Base-by-base conservation (phyloP, 2,113 vertebrate genomes). In the Chunga burmeisteri region DNA sequence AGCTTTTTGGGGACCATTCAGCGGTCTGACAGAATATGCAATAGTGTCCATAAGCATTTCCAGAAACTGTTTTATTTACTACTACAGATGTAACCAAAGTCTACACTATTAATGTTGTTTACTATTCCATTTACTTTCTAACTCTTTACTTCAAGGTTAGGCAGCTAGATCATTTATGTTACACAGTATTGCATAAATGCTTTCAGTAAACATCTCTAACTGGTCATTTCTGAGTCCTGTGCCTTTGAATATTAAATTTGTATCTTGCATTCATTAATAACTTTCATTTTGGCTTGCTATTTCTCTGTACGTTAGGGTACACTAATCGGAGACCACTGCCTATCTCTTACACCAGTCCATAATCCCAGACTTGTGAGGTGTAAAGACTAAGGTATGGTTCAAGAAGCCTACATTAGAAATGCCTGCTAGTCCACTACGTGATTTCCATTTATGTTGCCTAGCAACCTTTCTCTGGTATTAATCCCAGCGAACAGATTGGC, bases 401-500 rank as follows among this genome's bases (percentile, higher is more conserved):
- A 74, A 85, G 73, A 89, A 89, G 34, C 26, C 34, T 74, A 79
- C 56, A 81, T 81, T 49, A 80, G 70, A 71, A 91, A 84, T 84
- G 65, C n/a, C 42, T 94, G 52, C 10, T 68, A 75, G 91, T 94
- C 81, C 78, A 87, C 47, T 87, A 71, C 16, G 59, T 72, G 61
- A 91, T 96, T 94, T 96, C 83, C 77, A 79, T 89, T 91, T 91
- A 79, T 87, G 96, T 97, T 96, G 96, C 95, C 83, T 96, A 95
- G 96, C 94, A 97, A 97, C 95, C 38, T 87, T 93, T 53, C 73
- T 78, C 81, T 89, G 65, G n/a, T 91, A 89, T 81, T 77, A 87
- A 2, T 85, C 40, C 32, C 84, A 67, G 84, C 0, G 0, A 40
- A 63, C 68, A 94, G 93, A 81, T 56, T 81, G 91, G 77, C 20